Evolutionary conservation across 2,797 vertebrate species (phyloP).

Genomic region (Notolabrus celidotus): DNA sequence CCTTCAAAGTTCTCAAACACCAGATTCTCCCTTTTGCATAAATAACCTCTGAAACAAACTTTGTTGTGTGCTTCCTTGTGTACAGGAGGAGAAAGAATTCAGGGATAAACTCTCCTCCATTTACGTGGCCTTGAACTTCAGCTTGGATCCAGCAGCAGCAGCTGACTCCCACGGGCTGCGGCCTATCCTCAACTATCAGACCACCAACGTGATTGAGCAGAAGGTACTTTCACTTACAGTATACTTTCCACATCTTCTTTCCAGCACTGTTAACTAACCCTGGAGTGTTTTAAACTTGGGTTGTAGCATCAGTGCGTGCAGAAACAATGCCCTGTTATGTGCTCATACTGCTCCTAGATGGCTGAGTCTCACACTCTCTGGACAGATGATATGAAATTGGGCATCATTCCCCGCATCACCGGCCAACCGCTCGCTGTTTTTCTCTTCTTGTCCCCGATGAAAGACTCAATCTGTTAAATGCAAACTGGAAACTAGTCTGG

Average conservation of each 20-base stretch:
- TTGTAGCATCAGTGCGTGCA: constrained; percentile 12
- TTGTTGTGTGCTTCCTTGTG: constrained; percentile 31
- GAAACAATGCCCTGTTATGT: constrained; percentile 12
- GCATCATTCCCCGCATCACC: constrained; percentile 11
- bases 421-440: constrained; percentile 8
- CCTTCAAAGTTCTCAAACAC: too few species aligned
- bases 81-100: constrained; percentile 93
- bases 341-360: constrained; percentile 10
- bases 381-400: constrained; percentile 46
- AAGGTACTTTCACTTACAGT: constrained; percentile 91
- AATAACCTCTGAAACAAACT: constrained; percentile 5
- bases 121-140: constrained; percentile 90
- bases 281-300: too few species aligned
- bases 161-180: constrained; percentile 86
- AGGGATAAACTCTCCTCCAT: constrained; percentile 95
- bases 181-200: constrained; percentile 92
- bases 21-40: too few species aligned
- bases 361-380: constrained; percentile 12
- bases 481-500: constrained; percentile 58
- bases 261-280: too few species aligned
- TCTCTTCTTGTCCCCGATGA: constrained; percentile 32
- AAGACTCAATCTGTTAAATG: constrained; percentile 41
- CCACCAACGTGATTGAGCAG: constrained; percentile 86
- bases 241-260: neutral
- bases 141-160: constrained; percentile 87